Evolutionary conservation across 2,113 vertebrate species (phyloP).

Genomic region (Columba janthina): DNA sequence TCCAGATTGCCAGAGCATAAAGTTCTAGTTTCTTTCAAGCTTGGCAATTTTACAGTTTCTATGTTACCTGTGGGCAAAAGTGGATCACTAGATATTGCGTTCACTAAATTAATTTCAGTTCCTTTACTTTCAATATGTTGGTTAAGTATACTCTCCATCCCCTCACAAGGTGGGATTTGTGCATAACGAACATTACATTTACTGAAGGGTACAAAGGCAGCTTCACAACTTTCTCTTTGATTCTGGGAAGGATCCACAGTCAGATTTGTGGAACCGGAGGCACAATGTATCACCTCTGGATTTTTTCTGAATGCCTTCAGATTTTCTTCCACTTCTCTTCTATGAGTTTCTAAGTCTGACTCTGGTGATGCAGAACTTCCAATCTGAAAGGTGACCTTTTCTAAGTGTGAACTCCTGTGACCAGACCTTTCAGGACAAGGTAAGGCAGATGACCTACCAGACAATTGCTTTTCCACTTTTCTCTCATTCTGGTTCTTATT

Average conservation of each 20-base stretch:
- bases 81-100: background rate
- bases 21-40: background rate
- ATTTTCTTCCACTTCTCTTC: constrained; percentile 64
- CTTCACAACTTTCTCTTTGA: background rate
- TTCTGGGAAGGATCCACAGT: background rate
- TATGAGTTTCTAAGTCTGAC: constrained; percentile 75
- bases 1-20: background rate
- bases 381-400: constrained; percentile 83
- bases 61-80: background rate
- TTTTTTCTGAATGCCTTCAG: constrained; percentile 31
- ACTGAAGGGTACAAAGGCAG: background rate
- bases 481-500: background rate
- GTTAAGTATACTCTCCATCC: background rate
- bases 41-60: background rate
- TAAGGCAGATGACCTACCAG: constrained; percentile 34
- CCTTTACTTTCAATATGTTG: background rate
- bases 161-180: background rate
- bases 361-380: constrained; percentile 82
- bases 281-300: background rate
- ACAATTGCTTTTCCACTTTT: background rate
- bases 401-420: constrained; percentile 46
- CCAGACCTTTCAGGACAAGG: constrained; percentile 65
- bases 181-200: background rate
- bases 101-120: background rate
- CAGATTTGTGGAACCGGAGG: background rate